Evolutionary conservation across 2,113 vertebrate genomes (phyloP).

Genomic region (Anolis sagrei): DNA sequence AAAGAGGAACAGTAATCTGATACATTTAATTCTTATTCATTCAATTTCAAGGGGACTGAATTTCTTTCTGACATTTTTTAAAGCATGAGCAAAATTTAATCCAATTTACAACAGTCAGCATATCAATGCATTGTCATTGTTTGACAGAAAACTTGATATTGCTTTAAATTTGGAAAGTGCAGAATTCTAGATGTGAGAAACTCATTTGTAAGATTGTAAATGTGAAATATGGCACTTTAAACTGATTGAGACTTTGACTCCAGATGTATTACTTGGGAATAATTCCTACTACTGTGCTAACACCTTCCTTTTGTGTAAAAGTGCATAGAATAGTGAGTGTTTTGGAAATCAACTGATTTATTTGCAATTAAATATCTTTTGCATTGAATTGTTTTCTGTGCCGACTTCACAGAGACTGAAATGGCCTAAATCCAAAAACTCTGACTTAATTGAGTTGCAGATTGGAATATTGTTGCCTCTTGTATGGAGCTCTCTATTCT

Average conservation of each 20-base stretch:
- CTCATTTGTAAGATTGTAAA: background rate
- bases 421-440: slow-evolving; percentile 11
- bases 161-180: background rate
- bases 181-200: background rate
- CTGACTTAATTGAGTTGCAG: background rate
- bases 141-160: slow-evolving; percentile 9
- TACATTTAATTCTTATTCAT: background rate
- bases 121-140: slow-evolving; percentile 11
- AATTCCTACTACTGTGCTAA: background rate
- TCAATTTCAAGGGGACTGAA: background rate
- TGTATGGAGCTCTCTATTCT: background rate
- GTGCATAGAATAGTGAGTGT: background rate
- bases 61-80: background rate
- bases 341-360: background rate
- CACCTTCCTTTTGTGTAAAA: background rate
- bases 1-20: background rate
- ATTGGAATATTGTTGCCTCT: background rate
- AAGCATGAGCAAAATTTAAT: background rate
- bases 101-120: background rate
- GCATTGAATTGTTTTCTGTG: background rate
- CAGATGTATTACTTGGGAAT: background rate
- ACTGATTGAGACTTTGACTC: background rate
- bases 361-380: slow-evolving; percentile 9
- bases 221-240: background rate
- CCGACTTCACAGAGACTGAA: background rate